Evolutionary conservation across 2,113 vertebrate species (phyloP), one percentile per base, ranked within the genome.

Genomic region (Sciurus niger): DNA sequence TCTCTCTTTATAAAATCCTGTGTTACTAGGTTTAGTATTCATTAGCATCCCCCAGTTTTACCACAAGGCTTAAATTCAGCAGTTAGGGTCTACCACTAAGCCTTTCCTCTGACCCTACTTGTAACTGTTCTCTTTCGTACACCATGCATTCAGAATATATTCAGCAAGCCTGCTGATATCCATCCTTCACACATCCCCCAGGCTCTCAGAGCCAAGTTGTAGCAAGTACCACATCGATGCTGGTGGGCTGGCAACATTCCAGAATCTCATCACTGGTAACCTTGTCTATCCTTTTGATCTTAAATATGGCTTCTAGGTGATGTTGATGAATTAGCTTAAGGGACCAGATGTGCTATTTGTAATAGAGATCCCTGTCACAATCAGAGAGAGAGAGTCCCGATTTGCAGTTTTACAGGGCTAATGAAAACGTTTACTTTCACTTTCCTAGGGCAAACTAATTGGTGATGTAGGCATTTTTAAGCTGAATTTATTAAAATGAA

Each of bases 181-280:
- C 34, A 63, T 86, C 70, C 96, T 91, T 91, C 86, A 94, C 86
- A 90, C 92, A 55, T 74, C 11, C 20, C 68, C 68, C 73, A 65
- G 48, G 55, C 30, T 78, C 73, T 86, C 48, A 53, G 30, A 95
- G 58, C n/a, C 51, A 58, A 72, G 63, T 6, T 20, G 6, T 48
- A 83, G 78, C 73, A 72, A 93, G 65, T 22, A 93, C 53, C 68
- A 37, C 37, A 11, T 84, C 92, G 55, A 37, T 90, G 96, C 58
- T 95, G 96, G 93, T 93, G 92, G 79, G 68, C 89, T 97, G 96
- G 92, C 73, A 28, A 37, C 2, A 68, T 34, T 96, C 96, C 92
- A 97, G 74, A 89, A 53, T 51, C 40, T 93, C 87, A 83, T 89
- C 76, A 74, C 14, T 94, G 76, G 91, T 74, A 96, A 89, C 53